A percentile compares a stretch with the other conserved stretches of the same genome.
Evolutionary conservation across 2,888 invertebrate species (phyloP).

Genomic region (Hymenopus coronatus): DNA sequence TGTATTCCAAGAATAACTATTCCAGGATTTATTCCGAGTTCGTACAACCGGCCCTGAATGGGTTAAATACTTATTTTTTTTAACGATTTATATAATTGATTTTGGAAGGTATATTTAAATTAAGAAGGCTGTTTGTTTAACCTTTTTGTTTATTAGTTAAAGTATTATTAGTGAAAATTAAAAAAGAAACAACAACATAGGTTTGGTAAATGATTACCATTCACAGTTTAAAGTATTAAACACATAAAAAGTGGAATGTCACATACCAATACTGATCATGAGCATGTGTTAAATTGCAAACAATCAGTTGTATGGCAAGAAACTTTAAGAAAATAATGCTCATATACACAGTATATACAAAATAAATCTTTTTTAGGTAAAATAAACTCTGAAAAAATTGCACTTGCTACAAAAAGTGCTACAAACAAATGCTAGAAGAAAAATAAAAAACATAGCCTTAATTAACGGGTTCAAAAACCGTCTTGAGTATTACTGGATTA

Average conservation of each 20-base stretch:
- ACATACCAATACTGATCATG: not conserved
- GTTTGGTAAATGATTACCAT: not conserved
- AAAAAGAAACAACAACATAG: not conserved
- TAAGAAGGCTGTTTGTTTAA: not conserved
- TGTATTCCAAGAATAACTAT: too few relatives aligned
- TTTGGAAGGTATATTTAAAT: too few relatives aligned
- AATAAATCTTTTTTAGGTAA: not conserved
- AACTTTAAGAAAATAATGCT: not conserved
- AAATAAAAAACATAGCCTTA: not conserved
- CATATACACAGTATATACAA: not conserved
- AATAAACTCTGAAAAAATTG: not conserved
- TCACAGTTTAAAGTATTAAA: not conserved
- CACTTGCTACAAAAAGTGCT: not conserved
- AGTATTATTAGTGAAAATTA: not conserved
- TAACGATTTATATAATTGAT: too few relatives aligned
- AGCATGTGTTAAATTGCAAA: not conserved
- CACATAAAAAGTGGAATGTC: conserved; percentile 6
- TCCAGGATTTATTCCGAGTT: too few relatives aligned
- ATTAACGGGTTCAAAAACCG: not conserved
- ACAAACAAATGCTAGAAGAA: not conserved
- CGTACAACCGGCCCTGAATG: too few relatives aligned
- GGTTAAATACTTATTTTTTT: too few relatives aligned
- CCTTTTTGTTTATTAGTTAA: not conserved
- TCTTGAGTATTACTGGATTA: not conserved
- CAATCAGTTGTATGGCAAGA: not conserved